Conservation (phyloP, 64 coral and sea anemone species). For the Actinia tenebrosa region DNA sequence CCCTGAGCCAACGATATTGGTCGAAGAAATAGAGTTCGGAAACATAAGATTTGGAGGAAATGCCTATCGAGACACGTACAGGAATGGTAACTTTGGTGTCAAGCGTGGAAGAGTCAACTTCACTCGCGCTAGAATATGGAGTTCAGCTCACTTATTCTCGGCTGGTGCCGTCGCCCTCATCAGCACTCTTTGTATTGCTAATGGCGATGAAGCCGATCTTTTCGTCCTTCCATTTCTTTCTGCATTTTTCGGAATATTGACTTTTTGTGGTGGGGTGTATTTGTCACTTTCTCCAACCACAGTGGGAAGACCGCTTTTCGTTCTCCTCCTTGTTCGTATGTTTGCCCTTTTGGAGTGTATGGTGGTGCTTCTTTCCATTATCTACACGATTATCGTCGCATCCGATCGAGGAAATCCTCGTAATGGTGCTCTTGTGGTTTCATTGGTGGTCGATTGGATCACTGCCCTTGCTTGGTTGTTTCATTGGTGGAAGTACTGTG, state of each 20-base stretch:
- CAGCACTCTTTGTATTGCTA: neutral
- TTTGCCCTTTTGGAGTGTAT: neutral
- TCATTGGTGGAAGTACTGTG: slow-evolving; percentile 1
- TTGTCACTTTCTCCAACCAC: neutral
- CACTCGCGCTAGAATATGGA: neutral
- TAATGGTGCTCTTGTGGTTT: neutral
- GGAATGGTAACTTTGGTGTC: slow-evolving; percentile 4
- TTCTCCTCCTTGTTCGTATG: neutral
- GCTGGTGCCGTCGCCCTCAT: neutral
- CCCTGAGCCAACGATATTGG: neutral
- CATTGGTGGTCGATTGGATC: neutral
- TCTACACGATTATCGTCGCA: neutral
- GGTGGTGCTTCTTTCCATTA: neutral
- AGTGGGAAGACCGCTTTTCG: neutral
- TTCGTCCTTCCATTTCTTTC: neutral
- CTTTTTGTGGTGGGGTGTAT: neutral
- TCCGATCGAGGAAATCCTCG: too few relatives aligned
- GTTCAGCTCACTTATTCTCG: neutral
- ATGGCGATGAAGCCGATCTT: neutral
- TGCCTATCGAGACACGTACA: neutral
- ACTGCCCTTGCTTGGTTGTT: neutral
- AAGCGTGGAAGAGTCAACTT: neutral
- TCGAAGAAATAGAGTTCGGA: neutral
- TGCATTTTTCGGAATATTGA: neutral
- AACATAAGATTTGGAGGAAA: neutral